Conservation (phyloP, 2,797 vertebrate genomes). For the Vireo griseus region DNA sequence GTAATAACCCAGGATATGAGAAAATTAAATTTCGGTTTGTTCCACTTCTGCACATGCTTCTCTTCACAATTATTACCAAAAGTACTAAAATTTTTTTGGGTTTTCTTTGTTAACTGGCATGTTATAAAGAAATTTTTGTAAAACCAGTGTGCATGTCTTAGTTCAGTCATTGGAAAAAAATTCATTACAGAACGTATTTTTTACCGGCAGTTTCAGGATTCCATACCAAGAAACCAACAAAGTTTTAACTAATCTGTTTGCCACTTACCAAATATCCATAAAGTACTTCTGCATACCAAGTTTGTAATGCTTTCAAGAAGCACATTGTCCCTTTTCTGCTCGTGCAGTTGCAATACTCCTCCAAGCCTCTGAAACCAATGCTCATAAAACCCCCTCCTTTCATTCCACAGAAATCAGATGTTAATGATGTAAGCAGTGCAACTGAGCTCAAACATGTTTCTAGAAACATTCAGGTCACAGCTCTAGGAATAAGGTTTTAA, state of each 20-base stretch:
- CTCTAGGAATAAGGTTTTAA: neutral
- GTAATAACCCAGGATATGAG: neutral
- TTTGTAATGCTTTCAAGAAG: neutral
- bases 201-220: neutral
- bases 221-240: neutral
- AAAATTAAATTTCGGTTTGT: neutral
- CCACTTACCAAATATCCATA: neutral
- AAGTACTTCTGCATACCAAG: neutral
- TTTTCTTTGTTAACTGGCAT: neutral
- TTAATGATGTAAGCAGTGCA: neutral
- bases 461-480: neutral
- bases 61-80: neutral
- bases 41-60: neutral
- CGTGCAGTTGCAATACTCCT: neutral
- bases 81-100: rapidly evolving
- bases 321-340: neutral
- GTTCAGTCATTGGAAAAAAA: neutral
- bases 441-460: neutral
- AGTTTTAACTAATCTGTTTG: neutral
- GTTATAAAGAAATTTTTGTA: neutral
- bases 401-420: neutral
- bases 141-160: neutral
- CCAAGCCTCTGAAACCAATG: neutral
- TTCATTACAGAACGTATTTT: neutral
- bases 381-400: neutral